Evolutionary conservation across 2,113 vertebrate species (phyloP), one percentile per base, ranked within the genome.

Genomic region (Sylvia atricapilla): DNA sequence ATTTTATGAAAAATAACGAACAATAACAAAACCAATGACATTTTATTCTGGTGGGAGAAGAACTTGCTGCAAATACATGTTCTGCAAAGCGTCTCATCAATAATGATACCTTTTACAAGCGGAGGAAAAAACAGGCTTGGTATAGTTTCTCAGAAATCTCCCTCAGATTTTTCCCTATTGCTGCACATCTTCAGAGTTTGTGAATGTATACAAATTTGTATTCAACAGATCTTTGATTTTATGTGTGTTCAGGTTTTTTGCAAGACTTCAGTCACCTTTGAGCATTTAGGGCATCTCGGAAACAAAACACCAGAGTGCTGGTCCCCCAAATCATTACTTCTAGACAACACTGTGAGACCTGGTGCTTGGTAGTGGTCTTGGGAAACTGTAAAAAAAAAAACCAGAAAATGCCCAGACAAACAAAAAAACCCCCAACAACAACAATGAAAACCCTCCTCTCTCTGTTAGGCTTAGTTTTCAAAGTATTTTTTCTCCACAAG

Each of bases 371-470:
- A 13, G 6, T 59, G 7, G 64, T 84, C 60, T 50, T 35, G 33
- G 16, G 21, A 66, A 41, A 55, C 33, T 33, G 44, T 4, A 23
- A 74, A 63, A 64, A 69, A 27, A 33, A n/a, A 8, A 16, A 72
- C 11, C 7, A 27, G 24, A 60, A 44, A 46, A 49, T 49, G 3
- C 33, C 17, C 13, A 28, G 10, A 30, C 6, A 8, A 80, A 21
- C 13, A 25, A 47, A 39, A 33, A 46, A 11, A 49, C 5, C 8
- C 6, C 33, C 43, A 35, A 20, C 19, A 28, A 28, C 39, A 33
- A 50, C 33, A 73, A 5, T 1, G 15, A 64, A 39, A 49, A 4
- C 3, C 11, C 11, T 0, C 0, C 12, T 64, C 28, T 66, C 14
- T 78, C 28, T 62, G 10, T 56, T 92, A 25, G 30, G 60, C 33